Percentiles rank a stretch among this genome's conserved stretches.
Conservation (phyloP, 53 echinoderm and acorn worm species). For the Echinarachnius parma region DNA sequence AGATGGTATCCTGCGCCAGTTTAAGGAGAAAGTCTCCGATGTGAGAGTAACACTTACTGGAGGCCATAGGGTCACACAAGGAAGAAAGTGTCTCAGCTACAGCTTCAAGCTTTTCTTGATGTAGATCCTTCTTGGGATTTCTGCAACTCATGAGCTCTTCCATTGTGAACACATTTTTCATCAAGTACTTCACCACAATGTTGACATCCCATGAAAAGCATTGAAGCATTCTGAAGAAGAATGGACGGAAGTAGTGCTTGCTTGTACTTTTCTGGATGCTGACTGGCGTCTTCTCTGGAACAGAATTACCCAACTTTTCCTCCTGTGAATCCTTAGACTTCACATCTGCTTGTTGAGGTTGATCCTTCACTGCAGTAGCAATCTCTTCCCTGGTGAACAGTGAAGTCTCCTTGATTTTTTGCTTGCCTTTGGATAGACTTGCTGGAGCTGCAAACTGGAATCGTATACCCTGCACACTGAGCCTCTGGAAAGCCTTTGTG, state of each 20-base stretch:
- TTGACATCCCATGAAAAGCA: conserved; percentile 22
- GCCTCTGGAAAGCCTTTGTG: conserved; percentile 5
- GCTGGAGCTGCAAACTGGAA: too few relatives aligned
- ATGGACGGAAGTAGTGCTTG: conserved; percentile 5
- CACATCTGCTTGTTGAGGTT: too few relatives aligned
- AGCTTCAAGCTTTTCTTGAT: conserved; percentile 1
- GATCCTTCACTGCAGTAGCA: too few relatives aligned
- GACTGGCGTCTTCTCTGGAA: too few relatives aligned
- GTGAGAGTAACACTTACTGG: not conserved
- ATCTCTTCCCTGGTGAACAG: too few relatives aligned
- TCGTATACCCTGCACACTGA: not conserved
- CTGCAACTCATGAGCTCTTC: conserved; percentile 16
- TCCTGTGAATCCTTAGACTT: too few relatives aligned
- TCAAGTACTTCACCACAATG: not conserved
- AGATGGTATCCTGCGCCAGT: not conserved
- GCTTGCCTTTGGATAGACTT: too few relatives aligned
- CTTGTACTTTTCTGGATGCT: too few relatives aligned
- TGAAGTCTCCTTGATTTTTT: too few relatives aligned
- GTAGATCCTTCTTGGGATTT: not conserved
- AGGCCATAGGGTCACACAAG: not conserved
- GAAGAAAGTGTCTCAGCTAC: not conserved
- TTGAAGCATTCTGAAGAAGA: conserved; percentile 15
- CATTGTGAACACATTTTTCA: conserved; percentile 9
- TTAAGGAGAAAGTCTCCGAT: not conserved
- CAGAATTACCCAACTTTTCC: too few relatives aligned